Evolutionary conservation across 2,888 invertebrate genomes (phyloP), one percentile per base, ranked within the genome.

Genomic region (Myopa tessellatipennis): DNA sequence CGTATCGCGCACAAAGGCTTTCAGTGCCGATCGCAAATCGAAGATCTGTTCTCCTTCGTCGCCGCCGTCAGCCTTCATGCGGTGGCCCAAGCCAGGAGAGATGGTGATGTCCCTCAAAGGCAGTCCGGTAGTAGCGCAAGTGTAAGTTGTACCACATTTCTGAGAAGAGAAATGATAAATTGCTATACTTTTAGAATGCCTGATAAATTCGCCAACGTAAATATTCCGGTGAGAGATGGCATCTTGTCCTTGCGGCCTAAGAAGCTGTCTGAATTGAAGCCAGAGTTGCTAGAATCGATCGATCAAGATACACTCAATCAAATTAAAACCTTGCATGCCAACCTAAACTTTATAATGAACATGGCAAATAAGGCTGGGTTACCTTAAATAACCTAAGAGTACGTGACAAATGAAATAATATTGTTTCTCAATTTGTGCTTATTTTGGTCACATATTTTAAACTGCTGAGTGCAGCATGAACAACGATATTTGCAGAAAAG

Each of bases 1-100:
- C 74, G 80, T 84, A 2, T 65, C 83, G 3, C 84, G 87, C 1
- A 79, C 83, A 4, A 89, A 89, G 74, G 89, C 89, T 0, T 78
- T 86, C 5, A 89, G 89, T 77, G 89, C 87, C 18, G 89, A 89
- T 83, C 87, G 89, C 14, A 85, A 87, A 52, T 83, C 87, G 3
- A 84, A 81, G 77, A 76, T 36, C 78, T 16, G 58, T 61, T 74
- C 45, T 14, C 76, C 74, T 8, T 38, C 72, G 18, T 83, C 86
- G 16, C 86, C 87, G 45, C 87, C 89, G 50, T 82, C 88, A 77
- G 85, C 88, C 1, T 83, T 90, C 72, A 81, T 89, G 67, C 86
- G 90, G 45, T 90, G 89, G 82, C 88, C 89, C 8, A 88, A 88
- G 74, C 86, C 87, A 14, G 90, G 90, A 18, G 90, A 90, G 83